Evolutionary conservation across 1,140 invertebrate genomes (phyloP), one percentile per base, ranked within the genome.

Genomic region (Elymnias hypermnestra): DNA sequence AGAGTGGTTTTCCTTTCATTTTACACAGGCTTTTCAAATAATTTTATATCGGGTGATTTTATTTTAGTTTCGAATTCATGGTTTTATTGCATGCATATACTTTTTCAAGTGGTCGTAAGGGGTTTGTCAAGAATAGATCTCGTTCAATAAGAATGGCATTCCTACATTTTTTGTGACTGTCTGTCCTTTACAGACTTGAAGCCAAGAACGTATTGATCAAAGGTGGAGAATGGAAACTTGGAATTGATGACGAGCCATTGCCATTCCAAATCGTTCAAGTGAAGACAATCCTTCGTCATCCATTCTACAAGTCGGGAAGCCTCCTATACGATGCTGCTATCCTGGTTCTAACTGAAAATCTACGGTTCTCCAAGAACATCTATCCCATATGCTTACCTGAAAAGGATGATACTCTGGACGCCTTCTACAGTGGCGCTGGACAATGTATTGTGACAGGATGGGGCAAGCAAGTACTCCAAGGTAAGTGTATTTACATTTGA

Each of bases 181-280:
- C n/a, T n/a, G n/a, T 41, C 7, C 21, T 28, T 63, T 66, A 5
- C 68, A 83, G 79, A 1, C 63, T 91, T 6, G 69, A 87, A 6
- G 87, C 92, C 0, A 83, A 88, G 15, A 91, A 94, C 54, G 76
- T 96, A 0, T 88, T 92, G 0, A 89, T 95, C 35, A 94, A 95
- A 69, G 91, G 92, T 1, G 94, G 94, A 5, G 94, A 94, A 90
- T 95, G 93, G 93, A 93, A 94, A 72, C 85, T 95, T n/a, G 92
- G 92, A 19, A 90, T 92, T 46, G 91, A 93, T 42, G 92, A 93
- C 37, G 94, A 95, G 67, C 93, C 93, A 0, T 75, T 93, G 10
- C 91, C 93, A 0, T 93, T 94, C 86, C 92, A 95, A 68, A 91
- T 93, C 12, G 87, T 91, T 0, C 89, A 91, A 15, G 93, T 94